Evolutionary conservation across 2,113 vertebrate genomes (phyloP).

Genomic region (Pavo muticus): DNA sequence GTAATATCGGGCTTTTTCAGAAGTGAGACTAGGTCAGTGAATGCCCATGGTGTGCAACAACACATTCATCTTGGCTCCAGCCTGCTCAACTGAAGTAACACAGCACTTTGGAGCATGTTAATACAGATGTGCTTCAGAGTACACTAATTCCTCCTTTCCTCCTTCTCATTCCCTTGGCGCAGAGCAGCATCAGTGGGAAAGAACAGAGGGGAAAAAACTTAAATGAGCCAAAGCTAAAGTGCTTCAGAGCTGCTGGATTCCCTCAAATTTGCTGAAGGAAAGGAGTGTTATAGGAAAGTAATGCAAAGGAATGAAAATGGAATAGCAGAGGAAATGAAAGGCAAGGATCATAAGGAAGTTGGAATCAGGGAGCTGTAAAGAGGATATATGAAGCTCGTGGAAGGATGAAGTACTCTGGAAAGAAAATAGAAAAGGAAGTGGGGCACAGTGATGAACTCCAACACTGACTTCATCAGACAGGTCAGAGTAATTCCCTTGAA

Average conservation of each 20-base stretch:
- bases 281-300: not conserved
- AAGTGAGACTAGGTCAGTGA: not conserved
- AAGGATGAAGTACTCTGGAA: not conserved
- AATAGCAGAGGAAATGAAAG: not conserved
- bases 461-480: not conserved
- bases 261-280: slow-evolving; percentile 6
- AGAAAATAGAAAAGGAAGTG: not conserved
- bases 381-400: not conserved
- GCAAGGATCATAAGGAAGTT: not conserved
- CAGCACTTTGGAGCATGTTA: not conserved
- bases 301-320: not conserved
- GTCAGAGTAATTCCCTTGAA: not conserved
- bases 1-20: not conserved
- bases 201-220: slow-evolving; percentile 46
- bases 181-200: not conserved
- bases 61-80: not conserved
- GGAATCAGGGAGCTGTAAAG: not conserved
- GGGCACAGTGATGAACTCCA: not conserved
- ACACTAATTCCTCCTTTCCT: slow-evolving; percentile 34
- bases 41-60: not conserved
- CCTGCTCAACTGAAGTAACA: not conserved
- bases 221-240: slow-evolving; percentile 42
- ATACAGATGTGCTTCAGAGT: slow-evolving; percentile 4
- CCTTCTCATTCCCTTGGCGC: not conserved
- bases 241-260: slow-evolving; percentile 7